These are phyloP conservation scores for Bergia sp. DNA, from an alignment of 92 coral and sea anemone genomes.

Conservation along the genomic window DNA sequence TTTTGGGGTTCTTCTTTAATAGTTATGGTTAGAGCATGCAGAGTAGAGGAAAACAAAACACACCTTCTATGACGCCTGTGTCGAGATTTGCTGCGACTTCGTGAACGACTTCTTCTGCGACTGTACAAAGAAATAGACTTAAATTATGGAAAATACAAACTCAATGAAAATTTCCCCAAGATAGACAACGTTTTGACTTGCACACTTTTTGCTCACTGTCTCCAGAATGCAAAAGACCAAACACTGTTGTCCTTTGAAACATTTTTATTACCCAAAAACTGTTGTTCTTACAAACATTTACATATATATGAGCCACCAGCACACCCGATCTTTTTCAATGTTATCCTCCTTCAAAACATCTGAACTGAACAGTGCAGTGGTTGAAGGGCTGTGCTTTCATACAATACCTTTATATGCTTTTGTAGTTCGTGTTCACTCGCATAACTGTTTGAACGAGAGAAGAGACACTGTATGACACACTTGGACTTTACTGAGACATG, in stretches of 20 bases:
- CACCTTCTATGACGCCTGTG: slow-evolving; percentile 31
- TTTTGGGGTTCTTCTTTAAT: too few relatives aligned
- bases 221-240: neutral
- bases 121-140: slow-evolving; percentile 14
- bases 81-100: slow-evolving; percentile 47
- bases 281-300: neutral
- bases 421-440: slow-evolving; percentile 95
- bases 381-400: slow-evolving; percentile 54
- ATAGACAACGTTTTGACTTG: neutral
- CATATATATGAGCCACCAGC: slow-evolving; percentile 13
- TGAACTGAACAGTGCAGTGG: slow-evolving; percentile 31
- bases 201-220: neutral
- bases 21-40: too few relatives aligned
- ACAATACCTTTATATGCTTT: slow-evolving; percentile 94
- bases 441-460: slow-evolving; percentile 95
- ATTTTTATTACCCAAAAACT: neutral
- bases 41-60: neutral
- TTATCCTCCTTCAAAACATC: slow-evolving; percentile 4
- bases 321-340: neutral
- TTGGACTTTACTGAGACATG: slow-evolving; percentile 56
- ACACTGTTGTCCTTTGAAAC: neutral
- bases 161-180: neutral
- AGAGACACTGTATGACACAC: slow-evolving; percentile 88
- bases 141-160: slow-evolving; percentile 1
- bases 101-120: slow-evolving; percentile 57